phyloP scores from a whole-genome alignment of 2,797 vertebrate genomes.

The Semotilus atromaculatus region DNA sequence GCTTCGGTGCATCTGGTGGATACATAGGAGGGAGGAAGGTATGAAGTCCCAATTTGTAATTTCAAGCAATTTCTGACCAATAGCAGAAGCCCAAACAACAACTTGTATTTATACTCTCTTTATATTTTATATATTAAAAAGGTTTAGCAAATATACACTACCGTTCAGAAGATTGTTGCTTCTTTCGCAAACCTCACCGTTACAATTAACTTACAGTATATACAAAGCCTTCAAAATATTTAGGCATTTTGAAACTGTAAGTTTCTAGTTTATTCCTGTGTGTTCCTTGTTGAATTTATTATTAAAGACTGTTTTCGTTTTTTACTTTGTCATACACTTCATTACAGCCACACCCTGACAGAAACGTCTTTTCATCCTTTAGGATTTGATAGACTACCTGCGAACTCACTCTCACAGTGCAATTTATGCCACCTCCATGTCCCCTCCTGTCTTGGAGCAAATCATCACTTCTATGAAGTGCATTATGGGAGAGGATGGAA shows the following conservation, averaged over 20 bases:
- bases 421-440: slow-evolving; percentile 90
- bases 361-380: slow-evolving; percentile 48
- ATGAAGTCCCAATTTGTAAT: neutral
- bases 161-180: neutral
- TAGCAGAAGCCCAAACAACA: neutral
- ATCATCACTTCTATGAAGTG: slow-evolving; percentile 94
- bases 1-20: slow-evolving; percentile 89
- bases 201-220: neutral
- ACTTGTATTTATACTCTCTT: neutral
- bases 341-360: neutral
- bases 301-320: neutral
- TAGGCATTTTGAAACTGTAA: neutral
- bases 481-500: slow-evolving; percentile 95
- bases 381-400: slow-evolving; percentile 92
- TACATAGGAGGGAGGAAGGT: slow-evolving; percentile 94
- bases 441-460: slow-evolving; percentile 87
- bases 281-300: neutral
- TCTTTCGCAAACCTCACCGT: neutral
- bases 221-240: neutral
- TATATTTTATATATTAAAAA: neutral
- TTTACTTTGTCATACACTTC: neutral
- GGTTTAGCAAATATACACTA: neutral
- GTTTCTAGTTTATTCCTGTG: neutral
- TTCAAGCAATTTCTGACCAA: neutral
- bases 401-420: slow-evolving; percentile 89